Base-by-base conservation (phyloP, 2,113 vertebrate genomes). In the Microtus montanus region DNA sequence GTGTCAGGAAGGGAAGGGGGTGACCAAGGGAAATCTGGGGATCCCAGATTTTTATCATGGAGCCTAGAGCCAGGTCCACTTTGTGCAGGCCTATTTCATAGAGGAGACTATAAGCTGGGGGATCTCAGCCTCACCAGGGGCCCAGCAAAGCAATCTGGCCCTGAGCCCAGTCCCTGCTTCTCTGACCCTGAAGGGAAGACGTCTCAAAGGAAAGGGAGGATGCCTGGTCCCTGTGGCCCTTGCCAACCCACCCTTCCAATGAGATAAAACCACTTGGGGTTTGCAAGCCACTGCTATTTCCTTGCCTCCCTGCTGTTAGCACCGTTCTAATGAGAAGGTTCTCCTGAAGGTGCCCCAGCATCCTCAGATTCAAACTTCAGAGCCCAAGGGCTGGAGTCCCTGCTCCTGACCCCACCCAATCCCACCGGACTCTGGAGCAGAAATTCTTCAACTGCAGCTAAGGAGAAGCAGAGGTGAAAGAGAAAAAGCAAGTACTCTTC, bases 41-140 rank as follows among this genome's bases (percentile, higher is more conserved):
- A 97, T 73, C n/a, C 89, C 58, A 84, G 84, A 77, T 86, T 94
- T 96, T 92, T 73, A 97, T 87, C 33, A 90, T 95, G 78, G 68
- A 97, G 75, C 44, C 54, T 47, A 73, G 85, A 95, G 68, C 61
- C 83, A 52, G 54, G 82, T 90, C 94, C 71, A 91, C 30, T 94
- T 17, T 87, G 44, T 87, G 75, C 33, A 64, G 84, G 86, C 28
- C 49, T 89, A 47, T 26, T 61, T 58, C 52, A 17, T 54, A 75
- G 74, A 90, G 14, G 28, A 68, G 83, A 85, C 30, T 74, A 10
- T 3, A 2, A 41, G 17, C 58, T 79, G 9, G 20, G 52, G 0
- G 20, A 91, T 73, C 17, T 13, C 30, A 95, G 73, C n/a, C 47
- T 38, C 66, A 64, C 80, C n/a, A 52, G 24, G 13, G 47, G 22